Evolutionary conservation across 2,888 invertebrate species (phyloP).

Genomic region (Tortricodes alternella): DNA sequence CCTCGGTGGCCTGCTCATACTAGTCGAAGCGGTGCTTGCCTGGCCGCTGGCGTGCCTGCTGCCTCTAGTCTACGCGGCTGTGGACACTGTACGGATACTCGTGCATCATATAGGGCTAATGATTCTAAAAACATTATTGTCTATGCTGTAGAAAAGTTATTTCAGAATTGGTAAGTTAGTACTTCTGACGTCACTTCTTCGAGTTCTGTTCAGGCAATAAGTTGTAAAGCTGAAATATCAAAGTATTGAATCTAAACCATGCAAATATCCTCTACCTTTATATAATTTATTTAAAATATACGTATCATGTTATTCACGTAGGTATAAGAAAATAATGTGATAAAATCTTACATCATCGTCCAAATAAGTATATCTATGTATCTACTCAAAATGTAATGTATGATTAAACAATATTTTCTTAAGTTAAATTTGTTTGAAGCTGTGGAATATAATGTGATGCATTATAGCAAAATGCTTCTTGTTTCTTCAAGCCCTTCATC

Average conservation of each 20-base stretch:
- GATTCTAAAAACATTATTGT: slow-evolving; percentile 27
- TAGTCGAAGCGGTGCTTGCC: slow-evolving; percentile 11
- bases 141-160: slow-evolving; percentile 26
- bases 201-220: neutral
- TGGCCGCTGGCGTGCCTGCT: slow-evolving; percentile 13
- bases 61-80: slow-evolving; percentile 18
- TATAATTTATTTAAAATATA: slow-evolving; percentile 21
- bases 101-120: slow-evolving; percentile 20
- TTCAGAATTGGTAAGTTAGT: slow-evolving; percentile 8
- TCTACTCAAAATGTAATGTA: slow-evolving; percentile 16
- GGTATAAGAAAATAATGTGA: slow-evolving; percentile 18
- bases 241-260: slow-evolving; percentile 21
- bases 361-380: slow-evolving; percentile 3
- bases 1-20: neutral
- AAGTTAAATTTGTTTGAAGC: neutral
- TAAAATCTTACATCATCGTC: slow-evolving; percentile 22
- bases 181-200: slow-evolving; percentile 6
- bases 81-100: slow-evolving; percentile 10
- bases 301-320: slow-evolving; percentile 20
- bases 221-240: slow-evolving; percentile 21
- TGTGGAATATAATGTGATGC: too few relatives aligned
- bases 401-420: slow-evolving; percentile 18
- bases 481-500: slow-evolving; percentile 28
- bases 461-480: neutral
- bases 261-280: slow-evolving; percentile 21